These are phyloP conservation scores for Pholis gunnellus DNA, from an alignment of 2,113 vertebrate genomes.

Conservation along the genomic window DNA sequence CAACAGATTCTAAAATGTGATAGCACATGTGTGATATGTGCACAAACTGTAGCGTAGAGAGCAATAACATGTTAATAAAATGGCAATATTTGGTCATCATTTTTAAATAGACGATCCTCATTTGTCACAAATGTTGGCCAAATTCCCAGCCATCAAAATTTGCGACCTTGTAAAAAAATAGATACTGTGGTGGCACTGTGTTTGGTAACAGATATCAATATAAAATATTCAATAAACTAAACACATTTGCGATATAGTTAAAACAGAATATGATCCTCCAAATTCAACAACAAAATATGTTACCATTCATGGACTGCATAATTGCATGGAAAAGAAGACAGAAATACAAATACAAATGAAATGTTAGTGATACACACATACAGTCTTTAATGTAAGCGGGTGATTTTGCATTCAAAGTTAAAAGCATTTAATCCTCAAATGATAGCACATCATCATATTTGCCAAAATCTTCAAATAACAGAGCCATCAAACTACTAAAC, in stretches of 20 bases:
- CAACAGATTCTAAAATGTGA: not conserved
- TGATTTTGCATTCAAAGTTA: not conserved
- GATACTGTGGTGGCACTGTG: not conserved
- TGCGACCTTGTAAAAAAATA: not conserved
- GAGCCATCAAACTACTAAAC: not conserved
- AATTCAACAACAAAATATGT: not conserved
- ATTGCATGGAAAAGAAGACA: not conserved
- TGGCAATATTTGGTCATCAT: not conserved
- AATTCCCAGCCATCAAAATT: not conserved
- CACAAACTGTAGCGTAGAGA: not conserved
- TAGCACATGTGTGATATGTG: not conserved
- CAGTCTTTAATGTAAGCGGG: not conserved
- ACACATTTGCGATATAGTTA: not conserved
- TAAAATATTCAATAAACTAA: not conserved
- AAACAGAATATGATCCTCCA: not conserved
- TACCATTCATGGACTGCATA: not conserved
- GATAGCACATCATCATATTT: not conserved
- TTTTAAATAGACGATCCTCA: not conserved
- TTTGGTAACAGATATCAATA: not conserved
- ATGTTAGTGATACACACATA: not conserved
- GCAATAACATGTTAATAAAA: too few relatives aligned
- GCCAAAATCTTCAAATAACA: not conserved
- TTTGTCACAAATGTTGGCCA: not conserved
- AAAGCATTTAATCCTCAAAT: not conserved
- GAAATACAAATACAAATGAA: not conserved